Percentiles rank a stretch among this genome's conserved stretches.
Evolutionary conservation across 1,140 invertebrate species (phyloP).

Genomic region (Penaeus indicus): DNA sequence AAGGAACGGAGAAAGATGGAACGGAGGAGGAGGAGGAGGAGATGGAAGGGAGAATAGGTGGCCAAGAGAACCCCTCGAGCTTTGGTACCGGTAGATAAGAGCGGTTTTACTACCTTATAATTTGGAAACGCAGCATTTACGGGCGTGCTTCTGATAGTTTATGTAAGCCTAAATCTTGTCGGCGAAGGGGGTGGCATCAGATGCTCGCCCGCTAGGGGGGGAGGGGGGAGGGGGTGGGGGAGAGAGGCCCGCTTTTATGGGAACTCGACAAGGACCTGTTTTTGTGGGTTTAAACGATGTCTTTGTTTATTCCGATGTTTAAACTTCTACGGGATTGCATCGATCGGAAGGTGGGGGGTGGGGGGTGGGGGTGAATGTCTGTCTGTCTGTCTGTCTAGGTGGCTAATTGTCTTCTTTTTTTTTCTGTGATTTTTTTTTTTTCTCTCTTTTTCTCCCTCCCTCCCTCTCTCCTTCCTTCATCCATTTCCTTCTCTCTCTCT

Average conservation of each 20-base stretch:
- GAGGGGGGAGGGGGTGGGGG: not conserved
- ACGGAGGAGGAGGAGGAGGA: no score
- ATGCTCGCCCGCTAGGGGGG: not conserved
- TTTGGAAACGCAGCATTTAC: conserved; percentile 56
- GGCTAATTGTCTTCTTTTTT: no score
- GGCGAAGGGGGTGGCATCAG: conserved; percentile 21
- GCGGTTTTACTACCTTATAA: conserved; percentile 54
- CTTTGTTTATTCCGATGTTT: no score
- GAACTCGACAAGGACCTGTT: not conserved
- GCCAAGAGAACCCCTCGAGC: no score
- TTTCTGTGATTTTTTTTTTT: no score
- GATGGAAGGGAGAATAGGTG: no score
- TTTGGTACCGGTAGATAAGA: conserved; percentile 26
- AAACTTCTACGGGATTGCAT: no score
- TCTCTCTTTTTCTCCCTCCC: not conserved
- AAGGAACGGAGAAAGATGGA: not conserved
- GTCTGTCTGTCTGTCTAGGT: no score
- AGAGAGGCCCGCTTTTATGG: not conserved
- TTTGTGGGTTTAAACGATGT: no score
- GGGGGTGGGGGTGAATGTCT: no score
- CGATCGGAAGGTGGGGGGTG: no score
- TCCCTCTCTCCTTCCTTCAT: conserved; percentile 18
- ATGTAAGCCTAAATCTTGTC: conserved; percentile 37
- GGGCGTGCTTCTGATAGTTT: conserved; percentile 46
- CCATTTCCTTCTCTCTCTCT: not conserved